Percentiles rank a stretch among this genome's conserved stretches.
These are phyloP conservation scores for Hemibagrus guttatus DNA, from an alignment of 2,797 vertebrate species.

Conservation along the genomic window DNA sequence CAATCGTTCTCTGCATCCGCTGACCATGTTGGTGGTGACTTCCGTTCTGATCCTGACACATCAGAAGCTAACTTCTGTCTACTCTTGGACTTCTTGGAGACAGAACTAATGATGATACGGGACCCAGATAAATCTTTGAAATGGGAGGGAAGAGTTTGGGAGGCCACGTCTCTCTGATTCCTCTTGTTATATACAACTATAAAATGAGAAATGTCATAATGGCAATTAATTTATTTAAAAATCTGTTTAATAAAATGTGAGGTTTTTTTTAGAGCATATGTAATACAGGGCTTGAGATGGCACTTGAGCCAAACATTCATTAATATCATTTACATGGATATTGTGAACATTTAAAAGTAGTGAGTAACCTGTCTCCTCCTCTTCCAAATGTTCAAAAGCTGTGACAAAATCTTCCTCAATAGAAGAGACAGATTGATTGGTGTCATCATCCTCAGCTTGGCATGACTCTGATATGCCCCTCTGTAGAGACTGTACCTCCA, in stretches of 20 bases:
- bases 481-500: slow-evolving; percentile 80
- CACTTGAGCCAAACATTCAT: background rate
- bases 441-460: slow-evolving; percentile 90
- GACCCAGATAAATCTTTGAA: slow-evolving; percentile 79
- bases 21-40: slow-evolving; percentile 76
- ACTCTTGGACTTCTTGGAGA: slow-evolving; percentile 69
- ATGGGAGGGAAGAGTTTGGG: slow-evolving; percentile 82
- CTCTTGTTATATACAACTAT: slow-evolving; percentile 71
- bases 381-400: slow-evolving; percentile 94
- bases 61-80: slow-evolving; percentile 74
- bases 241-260: background rate
- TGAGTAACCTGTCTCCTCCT: slow-evolving; percentile 80
- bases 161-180: slow-evolving; percentile 85
- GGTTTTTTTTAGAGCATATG: background rate
- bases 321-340: slow-evolving; percentile 1
- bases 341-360: slow-evolving; percentile 43
- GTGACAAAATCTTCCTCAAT: slow-evolving; percentile 99
- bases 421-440: slow-evolving; percentile 96
- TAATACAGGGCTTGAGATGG: background rate
- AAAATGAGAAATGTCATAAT: slow-evolving; percentile 44
- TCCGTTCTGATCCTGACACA: slow-evolving; percentile 78
- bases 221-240: background rate
- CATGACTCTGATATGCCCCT: slow-evolving; percentile 70
- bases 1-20: slow-evolving; percentile 82
- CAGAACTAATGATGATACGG: slow-evolving; percentile 76